These are phyloP conservation scores for Bombylius discolor DNA, from an alignment of 2,888 invertebrate species.

Conservation along the genomic window DNA sequence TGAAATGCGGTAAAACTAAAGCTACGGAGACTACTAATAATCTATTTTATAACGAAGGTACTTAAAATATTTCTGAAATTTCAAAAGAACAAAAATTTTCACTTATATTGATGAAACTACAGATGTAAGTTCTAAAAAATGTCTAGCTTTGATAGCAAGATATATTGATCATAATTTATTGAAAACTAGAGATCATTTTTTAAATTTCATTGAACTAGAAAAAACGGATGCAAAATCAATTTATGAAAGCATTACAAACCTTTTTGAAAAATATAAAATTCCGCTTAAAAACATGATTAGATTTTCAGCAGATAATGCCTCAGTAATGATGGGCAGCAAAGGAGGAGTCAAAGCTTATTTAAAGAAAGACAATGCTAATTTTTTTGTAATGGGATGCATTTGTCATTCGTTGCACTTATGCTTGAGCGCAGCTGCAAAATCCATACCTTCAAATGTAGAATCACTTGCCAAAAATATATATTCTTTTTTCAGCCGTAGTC, in stretches of 20 bases:
- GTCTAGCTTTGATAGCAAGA: neutral
- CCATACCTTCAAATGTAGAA: constrained; percentile 17
- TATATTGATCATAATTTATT: neutral
- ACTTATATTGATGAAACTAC: constrained; percentile 1
- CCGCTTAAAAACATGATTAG: constrained; percentile 15
- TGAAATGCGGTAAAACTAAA: neutral
- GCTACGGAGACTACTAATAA: neutral
- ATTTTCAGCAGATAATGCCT: constrained; percentile 18
- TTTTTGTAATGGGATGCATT: constrained; percentile 19
- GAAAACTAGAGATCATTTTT: neutral
- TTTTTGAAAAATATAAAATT: neutral
- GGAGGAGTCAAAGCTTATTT: constrained; percentile 15
- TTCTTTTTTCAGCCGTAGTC: constrained; percentile 19
- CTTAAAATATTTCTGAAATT: too few species aligned
- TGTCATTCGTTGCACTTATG: constrained; percentile 19
- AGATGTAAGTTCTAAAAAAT: neutral
- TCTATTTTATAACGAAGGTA: neutral
- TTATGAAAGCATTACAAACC: neutral
- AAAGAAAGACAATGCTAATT: constrained; percentile 12
- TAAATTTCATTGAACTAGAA: neutral
- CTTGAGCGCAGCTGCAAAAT: constrained; percentile 17
- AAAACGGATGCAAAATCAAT: neutral
- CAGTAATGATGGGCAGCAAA: constrained; percentile 18
- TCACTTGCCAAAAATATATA: constrained; percentile 16
- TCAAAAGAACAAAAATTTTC: neutral